Evolutionary conservation across 2,888 invertebrate species (phyloP), one percentile per base, ranked within the genome.

Genomic region (Erebia aethiops): DNA sequence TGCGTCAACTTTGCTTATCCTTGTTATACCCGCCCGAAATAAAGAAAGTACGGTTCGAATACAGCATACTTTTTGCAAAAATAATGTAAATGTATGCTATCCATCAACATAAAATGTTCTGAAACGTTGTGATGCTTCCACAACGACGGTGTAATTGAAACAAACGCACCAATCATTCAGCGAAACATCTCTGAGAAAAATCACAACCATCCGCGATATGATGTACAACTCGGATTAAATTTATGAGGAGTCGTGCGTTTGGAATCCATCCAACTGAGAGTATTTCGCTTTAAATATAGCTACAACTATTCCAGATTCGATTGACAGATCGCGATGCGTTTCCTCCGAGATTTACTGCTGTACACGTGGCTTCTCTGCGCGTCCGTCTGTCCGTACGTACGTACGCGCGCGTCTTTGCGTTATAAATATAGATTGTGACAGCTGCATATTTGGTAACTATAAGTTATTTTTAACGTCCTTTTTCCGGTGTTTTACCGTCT

Each of bases 271-370:
- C 69, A 69, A 64, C 46, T 26, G 8, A 49, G 49, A 64, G 16
- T 65, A 63, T 43, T 63, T 16, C 14, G 63, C 9, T 18, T 58
- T 58, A 58, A 64, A 69, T 64, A 49, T 35, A 69, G 57, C 58
- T 58, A 5, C 64, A 51, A 58, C 41, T 64, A 51, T 60, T 64
- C 11, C 14, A 43, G 43, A 69, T 67, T 7, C 26, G 61, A 67
- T 64, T 64, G 69, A 64, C 58, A 10, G 69, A 57, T 52, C 26
- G 56, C 63, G 69, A 51, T 35, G 51, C 26, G 52, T 58, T 51
- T 62, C 63, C 26, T n/a, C 46, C 46, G 26, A n/a, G n/a, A 54
- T 43, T 63, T 51, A 49, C 26, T n/a, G 41, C 9, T 9, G 18
- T 41, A 9, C 58, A 14, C 58, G 35, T 41, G n/a, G 35, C 14